Percentiles rank a stretch among this genome's conserved stretches.
phyloP scores from a whole-genome alignment of 2,888 invertebrate species.

The Amaurobius ferox region DNA sequence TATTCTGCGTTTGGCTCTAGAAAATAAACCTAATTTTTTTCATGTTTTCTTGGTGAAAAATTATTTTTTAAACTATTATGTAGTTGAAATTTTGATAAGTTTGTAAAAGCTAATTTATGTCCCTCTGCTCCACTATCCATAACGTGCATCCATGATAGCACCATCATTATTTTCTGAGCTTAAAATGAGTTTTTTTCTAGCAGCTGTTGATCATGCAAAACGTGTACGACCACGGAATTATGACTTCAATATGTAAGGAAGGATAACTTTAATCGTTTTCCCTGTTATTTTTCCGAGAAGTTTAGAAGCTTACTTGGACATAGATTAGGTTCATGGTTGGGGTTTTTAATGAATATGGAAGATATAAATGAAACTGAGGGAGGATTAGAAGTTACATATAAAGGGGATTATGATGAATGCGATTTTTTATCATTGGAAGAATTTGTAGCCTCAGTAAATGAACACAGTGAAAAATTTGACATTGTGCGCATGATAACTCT shows the following conservation, averaged over 20 bases:
- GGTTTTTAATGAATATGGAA: not conserved
- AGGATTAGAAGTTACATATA: not conserved
- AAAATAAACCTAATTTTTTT: no score
- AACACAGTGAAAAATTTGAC: no score
- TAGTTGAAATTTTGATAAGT: no score
- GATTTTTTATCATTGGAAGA: no score
- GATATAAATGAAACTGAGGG: not conserved
- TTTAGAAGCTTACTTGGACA: not conserved
- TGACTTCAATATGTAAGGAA: not conserved
- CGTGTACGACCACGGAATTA: not conserved
- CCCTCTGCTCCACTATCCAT: not conserved
- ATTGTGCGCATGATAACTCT: no score
- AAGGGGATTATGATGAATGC: constrained; percentile 1
- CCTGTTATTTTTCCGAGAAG: not conserved
- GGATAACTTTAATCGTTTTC: constrained; percentile 10
- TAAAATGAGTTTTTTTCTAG: constrained; percentile 12
- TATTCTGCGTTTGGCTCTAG: no score
- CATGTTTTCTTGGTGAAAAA: no score
- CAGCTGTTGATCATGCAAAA: not conserved
- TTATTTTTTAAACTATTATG: no score
- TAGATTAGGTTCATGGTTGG: not conserved
- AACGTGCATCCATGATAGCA: not conserved
- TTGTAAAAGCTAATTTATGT: no score
- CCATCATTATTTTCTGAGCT: not conserved
- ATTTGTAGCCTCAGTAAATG: no score